Evolutionary conservation across 2,113 vertebrate genomes (phyloP), one percentile per base, ranked within the genome.

Genomic region (Cavia aperea): DNA sequence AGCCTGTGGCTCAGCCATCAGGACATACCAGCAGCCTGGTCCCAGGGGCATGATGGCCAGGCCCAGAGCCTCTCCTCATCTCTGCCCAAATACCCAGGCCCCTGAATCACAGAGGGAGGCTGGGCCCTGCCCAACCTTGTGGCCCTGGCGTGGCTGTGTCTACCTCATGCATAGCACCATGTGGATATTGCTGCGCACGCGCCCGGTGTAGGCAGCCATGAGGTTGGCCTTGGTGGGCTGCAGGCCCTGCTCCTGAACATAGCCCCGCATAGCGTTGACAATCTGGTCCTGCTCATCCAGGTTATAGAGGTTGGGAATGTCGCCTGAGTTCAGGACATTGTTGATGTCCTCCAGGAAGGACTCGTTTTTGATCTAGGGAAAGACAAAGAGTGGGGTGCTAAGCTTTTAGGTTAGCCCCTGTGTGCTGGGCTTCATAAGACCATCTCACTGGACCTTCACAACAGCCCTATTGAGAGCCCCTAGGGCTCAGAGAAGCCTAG

Each of bases 111-210:
- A 0, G 15, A 18, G 26, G 0, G 15, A 18, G 26, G 51, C 14
- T 19, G 9, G 63, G 29, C 31, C 75, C 66, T 3, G 0, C 62
- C 60, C 66, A 43, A 19, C 26, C 24, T 79, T 5, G 9, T 36
- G 4, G n/a, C 36, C 72, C 83, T 7, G 0, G 36, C 0, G 0
- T 16, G 81, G 58, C 63, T 39, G 46, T 43, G 12, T 78, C 4
- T 96, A 99, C 99, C 98, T 99, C 99, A 99, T 99, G 97, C 99
- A 99, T 58, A 99, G 97, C 62, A 99, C 99, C 94, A 98, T 96
- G 93, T 99, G 98, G 96, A 98, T 98, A 92, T 99, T 99, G 93
- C 95, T 98, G 89, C 97, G 98, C 70, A 99, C 98, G 3, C 98
- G 97, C 66, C 98, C 97, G 2, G 97, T 97, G 77, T 98, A 99